A percentile compares a stretch with the other conserved stretches of the same genome.
These are phyloP conservation scores for Amphiprion percula DNA, from an alignment of 2,113 vertebrate species.

Conservation along the genomic window DNA sequence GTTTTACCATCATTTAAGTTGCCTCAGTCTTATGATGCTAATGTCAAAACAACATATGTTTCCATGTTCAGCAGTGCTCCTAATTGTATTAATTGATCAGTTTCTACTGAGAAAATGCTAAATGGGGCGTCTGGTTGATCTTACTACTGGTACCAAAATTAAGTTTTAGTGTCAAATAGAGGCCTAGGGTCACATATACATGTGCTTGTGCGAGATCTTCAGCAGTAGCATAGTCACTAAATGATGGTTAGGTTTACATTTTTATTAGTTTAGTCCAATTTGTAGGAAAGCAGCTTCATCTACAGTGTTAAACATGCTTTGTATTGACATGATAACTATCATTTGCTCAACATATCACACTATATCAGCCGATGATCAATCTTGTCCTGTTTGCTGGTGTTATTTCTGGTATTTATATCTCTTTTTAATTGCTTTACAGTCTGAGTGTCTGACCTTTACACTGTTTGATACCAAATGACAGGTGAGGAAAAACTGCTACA, in stretches of 20 bases:
- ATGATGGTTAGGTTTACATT: conserved; percentile 61
- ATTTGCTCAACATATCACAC: conserved; percentile 6
- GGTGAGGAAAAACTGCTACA: conserved; percentile 39
- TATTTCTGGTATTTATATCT: conserved; percentile 21
- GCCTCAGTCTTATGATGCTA: not conserved
- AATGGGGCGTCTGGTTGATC: not conserved
- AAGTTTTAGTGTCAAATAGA: conserved; percentile 17
- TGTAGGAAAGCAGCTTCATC: conserved; percentile 28
- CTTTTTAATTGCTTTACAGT: conserved; percentile 28
- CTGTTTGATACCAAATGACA: conserved; percentile 65
- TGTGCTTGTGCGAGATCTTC: not conserved
- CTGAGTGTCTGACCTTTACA: conserved; percentile 55
- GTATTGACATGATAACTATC: conserved; percentile 13
- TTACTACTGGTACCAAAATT: conserved; percentile 30
- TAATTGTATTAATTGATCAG: conserved; percentile 4
- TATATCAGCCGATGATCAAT: conserved; percentile 2
- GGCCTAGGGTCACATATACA: not conserved
- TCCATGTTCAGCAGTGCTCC: not conserved
- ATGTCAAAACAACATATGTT: conserved; percentile 23
- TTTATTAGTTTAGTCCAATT: conserved; percentile 4
- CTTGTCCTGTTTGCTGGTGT: conserved; percentile 29
- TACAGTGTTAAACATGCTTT: conserved; percentile 60
- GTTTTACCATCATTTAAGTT: conserved; percentile 9
- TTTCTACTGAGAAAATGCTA: not conserved
- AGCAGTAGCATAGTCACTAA: conserved; percentile 3